Base-by-base conservation (phyloP, 2,888 invertebrate genomes). In the Cheilosia vernalis region DNA sequence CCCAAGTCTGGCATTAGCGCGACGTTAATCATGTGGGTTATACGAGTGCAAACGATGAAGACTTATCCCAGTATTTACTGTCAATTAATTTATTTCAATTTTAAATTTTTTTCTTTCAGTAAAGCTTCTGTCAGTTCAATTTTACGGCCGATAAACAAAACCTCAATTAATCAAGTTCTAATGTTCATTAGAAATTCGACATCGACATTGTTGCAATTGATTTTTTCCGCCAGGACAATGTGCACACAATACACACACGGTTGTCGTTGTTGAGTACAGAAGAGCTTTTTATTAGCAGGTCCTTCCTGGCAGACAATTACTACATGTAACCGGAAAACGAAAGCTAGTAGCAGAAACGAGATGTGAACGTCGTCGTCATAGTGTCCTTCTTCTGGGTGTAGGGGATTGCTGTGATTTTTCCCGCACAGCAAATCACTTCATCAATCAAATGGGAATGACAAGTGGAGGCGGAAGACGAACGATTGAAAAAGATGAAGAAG, bases 361-460 rank as follows among this genome's bases (percentile, higher is more conserved):
- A n/a, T 21, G 17, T 44, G 2, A 30, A 40, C 1, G 4, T 40
- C 66, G 37, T 19, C 40, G 24, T 51, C 64, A 37, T 37, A 37
- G 10, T 37, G 49, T 49, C 33, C 33, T 66, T 19, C 30, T 53
- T 40, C 19, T 33, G 17, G 37, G 0, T 13, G 17, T 15, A 1
- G 24, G 37, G 24, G 21, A 66, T 66, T 66, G 49, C 51, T n/a
- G 37, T 51, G 64, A 51, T 51, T 66, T 64, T 60, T 49, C 42
- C 27, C 66, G 66, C 53, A 17, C 17, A 53, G 67, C 42, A 67
- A 67, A 67, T 44, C 55, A 67, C 67, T 56, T 67, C 67, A 67
- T 67, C 67, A 67, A 67, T 67, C 67, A 67, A 42, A 67, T 67
- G 56, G 67, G 55, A 67, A 56, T 67, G 53, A n/a, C 47, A 33